Base-by-base conservation (phyloP, 2,113 vertebrate genomes). In the cat (Felis catus) region DNA sequence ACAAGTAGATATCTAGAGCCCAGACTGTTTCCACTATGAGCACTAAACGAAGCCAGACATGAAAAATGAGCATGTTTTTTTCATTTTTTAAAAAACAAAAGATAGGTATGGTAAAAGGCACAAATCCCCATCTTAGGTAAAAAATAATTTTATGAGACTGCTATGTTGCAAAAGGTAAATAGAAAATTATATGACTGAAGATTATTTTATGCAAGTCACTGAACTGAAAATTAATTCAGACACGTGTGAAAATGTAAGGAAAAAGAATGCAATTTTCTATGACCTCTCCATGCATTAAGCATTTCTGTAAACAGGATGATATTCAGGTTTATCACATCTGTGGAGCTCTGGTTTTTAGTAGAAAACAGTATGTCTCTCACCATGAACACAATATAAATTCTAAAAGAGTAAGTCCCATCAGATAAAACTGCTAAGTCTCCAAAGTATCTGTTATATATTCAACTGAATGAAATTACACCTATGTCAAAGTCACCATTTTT, bases 131-230 rank as follows among this genome's bases (percentile, higher is more conserved):
- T 36, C n/a, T 83, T 92, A 79, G 76, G 81, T 61, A 61, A 82
- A 73, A 92, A 95, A 74, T 33, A 89, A 45, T 39, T 68, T 87
- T 70, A 61, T 82, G 86, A 90, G 58, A 65, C 27, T 83, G 39
- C 9, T 48, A 1, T 79, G 45, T 41, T 80, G 45, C 31, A 80
- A 87, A 80, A 36, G 21, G 16, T 55, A 86, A 82, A 71, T 65
- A 21, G 97, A 95, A 95, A 96, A 48, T 79, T 65, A 82, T 23
- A 79, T 39, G 4, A 89, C 89, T 39, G 11, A 29, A 97, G 27
- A 45, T 79, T 61, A 94, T 83, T 84, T 97, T 94, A 91, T 78
- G 88, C 51, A 89, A 61, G 53, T 65, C 27, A 66, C 66, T n/a
- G 25, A 82, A 55, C 53, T 61, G 27, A 83, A 73, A 81, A 94